These are phyloP conservation scores for Mayetiola destructor DNA, from an alignment of 2,888 invertebrate species.

Conservation along the genomic window DNA sequence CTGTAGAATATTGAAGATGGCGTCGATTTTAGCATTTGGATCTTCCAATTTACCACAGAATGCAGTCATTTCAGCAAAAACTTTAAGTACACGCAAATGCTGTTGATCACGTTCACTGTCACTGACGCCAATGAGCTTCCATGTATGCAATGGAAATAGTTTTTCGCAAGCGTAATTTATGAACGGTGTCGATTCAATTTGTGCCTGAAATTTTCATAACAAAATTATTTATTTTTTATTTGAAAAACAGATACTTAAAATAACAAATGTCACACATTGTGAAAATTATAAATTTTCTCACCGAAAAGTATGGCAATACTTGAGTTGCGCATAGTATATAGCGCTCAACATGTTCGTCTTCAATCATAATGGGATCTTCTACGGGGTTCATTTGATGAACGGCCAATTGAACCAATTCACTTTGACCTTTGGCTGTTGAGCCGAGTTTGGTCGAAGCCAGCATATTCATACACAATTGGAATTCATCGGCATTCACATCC, in stretches of 20 bases:
- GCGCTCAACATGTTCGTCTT: constrained; percentile 59
- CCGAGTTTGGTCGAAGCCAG: constrained; percentile 68
- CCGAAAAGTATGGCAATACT: constrained; percentile 76
- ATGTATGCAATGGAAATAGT: constrained; percentile 58
- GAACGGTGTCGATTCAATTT: constrained; percentile 73
- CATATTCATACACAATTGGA: constrained; percentile 75
- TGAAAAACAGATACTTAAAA: too few species aligned
- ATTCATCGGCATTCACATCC: constrained; percentile 86
- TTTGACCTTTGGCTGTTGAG: constrained; percentile 71
- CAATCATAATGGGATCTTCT: constrained; percentile 35
- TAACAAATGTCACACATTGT: too few species aligned
- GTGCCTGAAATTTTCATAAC: constrained; percentile 51
- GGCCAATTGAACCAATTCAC: constrained; percentile 72
- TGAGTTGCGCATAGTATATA: constrained; percentile 75
- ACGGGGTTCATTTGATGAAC: constrained; percentile 64
- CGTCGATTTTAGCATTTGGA: constrained; percentile 55
- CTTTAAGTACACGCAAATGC: constrained; percentile 66
- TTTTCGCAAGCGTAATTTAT: constrained; percentile 71
- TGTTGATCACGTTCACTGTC: constrained; percentile 42
- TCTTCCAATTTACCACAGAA: constrained; percentile 64
- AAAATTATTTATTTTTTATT: too few species aligned
- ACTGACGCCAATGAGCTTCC: constrained; percentile 44
- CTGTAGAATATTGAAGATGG: constrained; percentile 60
- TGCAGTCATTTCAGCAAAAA: constrained; percentile 72
- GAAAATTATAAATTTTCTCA: too few species aligned